Evolutionary conservation across 2,797 vertebrate species (phyloP).

Genomic region (Numenius phaeopus): DNA sequence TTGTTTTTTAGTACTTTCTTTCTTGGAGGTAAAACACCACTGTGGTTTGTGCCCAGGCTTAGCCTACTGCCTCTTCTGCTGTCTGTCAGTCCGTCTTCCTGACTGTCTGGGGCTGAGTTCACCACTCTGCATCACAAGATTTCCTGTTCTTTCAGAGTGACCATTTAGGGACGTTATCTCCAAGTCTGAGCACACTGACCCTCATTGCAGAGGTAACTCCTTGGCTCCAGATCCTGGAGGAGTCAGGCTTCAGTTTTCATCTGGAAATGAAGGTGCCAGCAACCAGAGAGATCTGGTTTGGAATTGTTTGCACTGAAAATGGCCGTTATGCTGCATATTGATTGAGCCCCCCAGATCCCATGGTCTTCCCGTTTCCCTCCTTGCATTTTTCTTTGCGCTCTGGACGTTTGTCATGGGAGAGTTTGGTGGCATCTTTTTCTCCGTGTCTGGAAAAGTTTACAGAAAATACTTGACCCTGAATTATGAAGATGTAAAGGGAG

Average conservation of each 20-base stretch:
- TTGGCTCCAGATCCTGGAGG: background rate
- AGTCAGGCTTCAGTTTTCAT: background rate
- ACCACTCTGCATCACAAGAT: background rate
- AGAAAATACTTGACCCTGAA: conserved; percentile 37
- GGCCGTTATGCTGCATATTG: background rate
- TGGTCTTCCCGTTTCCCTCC: background rate
- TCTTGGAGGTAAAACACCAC: background rate
- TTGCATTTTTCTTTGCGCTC: background rate
- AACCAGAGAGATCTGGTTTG: background rate
- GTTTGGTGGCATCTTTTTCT: background rate
- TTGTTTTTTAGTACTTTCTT: background rate
- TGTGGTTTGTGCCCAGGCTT: background rate
- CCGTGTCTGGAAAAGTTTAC: background rate
- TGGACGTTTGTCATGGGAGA: background rate
- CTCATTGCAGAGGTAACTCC: background rate
- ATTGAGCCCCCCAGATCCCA: background rate
- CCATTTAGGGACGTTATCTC: background rate
- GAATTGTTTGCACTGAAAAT: background rate
- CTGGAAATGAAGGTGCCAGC: background rate
- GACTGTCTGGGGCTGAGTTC: background rate
- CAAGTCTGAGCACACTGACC: background rate
- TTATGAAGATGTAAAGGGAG: background rate
- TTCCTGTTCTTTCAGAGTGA: background rate
- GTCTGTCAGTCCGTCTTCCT: background rate
- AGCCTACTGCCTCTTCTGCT: background rate